These are phyloP conservation scores for Artibeus jamaicensis DNA, from an alignment of 2,797 vertebrate genomes.

Conservation along the genomic window DNA sequence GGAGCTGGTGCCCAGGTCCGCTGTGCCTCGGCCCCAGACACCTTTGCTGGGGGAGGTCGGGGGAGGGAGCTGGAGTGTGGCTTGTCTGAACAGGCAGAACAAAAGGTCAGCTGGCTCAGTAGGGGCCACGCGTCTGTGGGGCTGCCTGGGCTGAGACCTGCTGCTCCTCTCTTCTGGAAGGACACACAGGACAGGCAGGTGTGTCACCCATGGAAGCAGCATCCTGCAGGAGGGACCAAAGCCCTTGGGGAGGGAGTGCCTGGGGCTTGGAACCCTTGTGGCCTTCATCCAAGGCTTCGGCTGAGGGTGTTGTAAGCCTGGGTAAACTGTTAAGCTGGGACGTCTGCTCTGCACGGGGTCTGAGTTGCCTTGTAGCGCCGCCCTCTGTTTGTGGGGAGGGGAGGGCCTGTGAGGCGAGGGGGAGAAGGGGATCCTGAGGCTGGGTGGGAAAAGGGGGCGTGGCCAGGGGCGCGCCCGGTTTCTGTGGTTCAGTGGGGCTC, in stretches of 20 bases:
- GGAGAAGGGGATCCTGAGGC: neutral
- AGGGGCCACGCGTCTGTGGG: neutral
- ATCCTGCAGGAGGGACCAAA: too few species aligned
- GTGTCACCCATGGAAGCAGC: too few species aligned
- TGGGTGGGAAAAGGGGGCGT: neutral
- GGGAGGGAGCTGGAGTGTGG: neutral
- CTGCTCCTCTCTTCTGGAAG: neutral
- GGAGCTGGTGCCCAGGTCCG: neutral
- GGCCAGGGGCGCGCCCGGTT: neutral
- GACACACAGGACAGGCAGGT: neutral
- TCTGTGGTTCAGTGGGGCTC: neutral
- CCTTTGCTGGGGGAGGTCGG: neutral
- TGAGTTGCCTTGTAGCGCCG: neutral
- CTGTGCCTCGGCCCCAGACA: fast-evolving
- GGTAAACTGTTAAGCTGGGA: neutral
- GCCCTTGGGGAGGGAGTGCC: neutral
- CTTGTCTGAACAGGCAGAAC: neutral
- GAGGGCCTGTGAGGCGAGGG: neutral
- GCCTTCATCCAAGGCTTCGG: neutral
- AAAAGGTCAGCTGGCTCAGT: neutral
- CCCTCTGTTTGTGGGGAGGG: neutral
- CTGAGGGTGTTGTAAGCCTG: neutral
- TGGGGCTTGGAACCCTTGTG: neutral
- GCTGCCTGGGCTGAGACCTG: too few species aligned
- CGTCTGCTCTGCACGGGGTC: too few species aligned